Evolutionary conservation across 2,888 invertebrate species (phyloP), one percentile per base, ranked within the genome.

Genomic region (Brassicogethes aeneus): DNA sequence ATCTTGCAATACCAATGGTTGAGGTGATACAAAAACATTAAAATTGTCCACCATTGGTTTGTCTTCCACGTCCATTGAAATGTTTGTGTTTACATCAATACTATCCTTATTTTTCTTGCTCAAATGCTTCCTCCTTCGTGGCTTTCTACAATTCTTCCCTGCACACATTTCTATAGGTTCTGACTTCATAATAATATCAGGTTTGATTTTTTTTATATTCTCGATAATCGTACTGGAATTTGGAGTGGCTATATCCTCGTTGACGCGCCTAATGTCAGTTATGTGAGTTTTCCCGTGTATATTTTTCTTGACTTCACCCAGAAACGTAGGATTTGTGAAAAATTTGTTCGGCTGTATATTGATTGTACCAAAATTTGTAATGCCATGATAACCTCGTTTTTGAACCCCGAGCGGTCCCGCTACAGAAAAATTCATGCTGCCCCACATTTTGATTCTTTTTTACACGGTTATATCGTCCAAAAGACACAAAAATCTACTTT

Each of bases 91-190:
- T 12, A 12, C 5, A 14, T 33, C 8, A 29, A n/a, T 8, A 29
- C 8, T 14, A n/a, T 13, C 15, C 7, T 13, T 33, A 12, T 14
- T 33, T 33, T 14, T 12, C 14, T 16, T 17, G n/a, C 16, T 1
- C 13, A 39, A 39, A 12, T 33, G 14, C 16, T 39, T 30, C 16
- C 39, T 38, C 5, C 35, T 1, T 12, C 38, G 37, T 12, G 2
- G n/a, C 10, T 31, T 14, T 33, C 12, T 33, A 14, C 33, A 8
- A n/a, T 13, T 13, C 7, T 33, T 33, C 5, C 10, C n/a, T n/a
- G n/a, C n/a, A n/a, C n/a, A n/a, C n/a, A n/a, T n/a, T n/a, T n/a
- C n/a, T n/a, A n/a, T n/a, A n/a, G n/a, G 5, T 23, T 23, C 23
- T 23, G 23, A 23, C 23, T 23, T 23, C 23, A 23, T 5, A 5